Base-by-base conservation (phyloP, 1,140 invertebrate species). In the Branchinecta lindahli region DNA sequence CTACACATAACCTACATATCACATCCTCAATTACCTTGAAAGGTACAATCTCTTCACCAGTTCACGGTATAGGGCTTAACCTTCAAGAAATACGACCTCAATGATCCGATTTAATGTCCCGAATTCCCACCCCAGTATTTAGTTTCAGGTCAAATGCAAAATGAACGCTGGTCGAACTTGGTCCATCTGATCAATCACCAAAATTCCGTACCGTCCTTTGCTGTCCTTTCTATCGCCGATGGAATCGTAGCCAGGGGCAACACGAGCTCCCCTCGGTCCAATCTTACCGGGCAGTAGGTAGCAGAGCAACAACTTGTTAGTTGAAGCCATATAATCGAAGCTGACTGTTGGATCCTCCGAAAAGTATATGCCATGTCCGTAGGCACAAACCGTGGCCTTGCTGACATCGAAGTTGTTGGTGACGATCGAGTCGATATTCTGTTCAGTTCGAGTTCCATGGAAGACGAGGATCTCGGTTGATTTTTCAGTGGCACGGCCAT, bases 341-440 rank as follows among this genome's bases (percentile, higher is more conserved):
- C 20, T 10, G 9, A 70, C 66, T 18, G 45, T 46, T 12, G 70
- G 70, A n/a, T 45, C 21, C 47, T 70, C 70, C 7, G 70, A 70
- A 33, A 70, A 70, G 46, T 70, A 70, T 0, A 45, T 44, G 18
- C 70, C 70, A 8, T 68, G 47, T 68, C 70, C 70, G n/a, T 70
- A 68, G 18, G 70, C 65, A 20, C 66, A 69, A 10, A 15, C 21
- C 8, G 4, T 45, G 47, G 47, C 68, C 12, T 70, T 69, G 10
- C 5, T 12, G 7, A 7, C 9, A 20, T 70, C 12, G 5, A 70
- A 70, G 18, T 67, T 67, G 46, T 70, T 44, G 8, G 18, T 44
- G 2, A 70, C 66, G 10, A 70, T 70, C 9, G 70, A 70, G 21
- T 70, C 70, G 10, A 70, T 70, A 9, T 70, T 70, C 15, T 68